These are phyloP conservation scores for Ascaphus truei DNA, from an alignment of 2,113 vertebrate species.

Conservation along the genomic window DNA sequence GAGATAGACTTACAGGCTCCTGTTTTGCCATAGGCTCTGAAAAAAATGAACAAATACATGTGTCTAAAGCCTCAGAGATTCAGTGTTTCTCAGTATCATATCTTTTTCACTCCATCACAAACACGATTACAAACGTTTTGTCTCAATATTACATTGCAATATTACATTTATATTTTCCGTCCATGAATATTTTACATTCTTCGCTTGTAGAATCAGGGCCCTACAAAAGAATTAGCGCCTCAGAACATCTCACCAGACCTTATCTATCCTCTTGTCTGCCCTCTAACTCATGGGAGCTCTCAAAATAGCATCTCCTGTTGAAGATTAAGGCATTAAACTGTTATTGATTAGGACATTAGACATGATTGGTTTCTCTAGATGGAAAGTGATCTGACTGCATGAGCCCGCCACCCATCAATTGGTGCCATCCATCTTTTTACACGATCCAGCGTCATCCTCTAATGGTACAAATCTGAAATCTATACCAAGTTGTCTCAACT, in stretches of 20 bases:
- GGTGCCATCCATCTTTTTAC: constrained; percentile 28
- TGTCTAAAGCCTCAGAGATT: too few relatives aligned
- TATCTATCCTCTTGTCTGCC: background rate
- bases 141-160: too few relatives aligned
- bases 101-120: too few relatives aligned
- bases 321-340: constrained; percentile 26
- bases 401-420: constrained; percentile 18
- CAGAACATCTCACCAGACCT: background rate
- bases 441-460: constrained; percentile 1
- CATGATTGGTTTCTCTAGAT: constrained; percentile 27
- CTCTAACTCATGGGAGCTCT: background rate
- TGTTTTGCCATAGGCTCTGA: too few relatives aligned
- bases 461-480: constrained; percentile 31
- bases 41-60: too few relatives aligned
- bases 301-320: constrained; percentile 14
- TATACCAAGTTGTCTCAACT: background rate
- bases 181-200: background rate
- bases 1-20: too few relatives aligned
- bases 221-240: background rate
- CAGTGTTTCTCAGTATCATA: too few relatives aligned
- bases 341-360: constrained; percentile 33
- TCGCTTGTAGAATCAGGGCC: too few relatives aligned
- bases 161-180: background rate
- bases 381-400: constrained; percentile 9
- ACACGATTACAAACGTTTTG: too few relatives aligned